These are phyloP conservation scores for Verasper variegatus DNA, from an alignment of 2,113 vertebrate species.

Conservation along the genomic window DNA sequence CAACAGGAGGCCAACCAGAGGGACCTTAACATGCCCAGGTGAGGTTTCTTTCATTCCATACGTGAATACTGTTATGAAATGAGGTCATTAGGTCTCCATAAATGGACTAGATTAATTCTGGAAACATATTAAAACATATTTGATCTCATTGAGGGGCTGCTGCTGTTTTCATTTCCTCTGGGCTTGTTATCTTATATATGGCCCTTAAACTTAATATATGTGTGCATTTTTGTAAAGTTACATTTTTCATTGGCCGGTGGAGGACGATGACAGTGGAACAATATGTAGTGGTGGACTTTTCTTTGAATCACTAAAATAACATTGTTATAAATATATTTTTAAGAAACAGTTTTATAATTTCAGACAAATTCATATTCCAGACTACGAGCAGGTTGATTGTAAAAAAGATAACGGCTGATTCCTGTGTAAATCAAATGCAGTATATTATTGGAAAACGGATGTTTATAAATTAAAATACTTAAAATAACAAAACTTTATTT, in stretches of 20 bases:
- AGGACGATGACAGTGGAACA: no score
- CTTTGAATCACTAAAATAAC: slow-evolving; percentile 6
- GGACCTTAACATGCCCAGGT: slow-evolving; percentile 93
- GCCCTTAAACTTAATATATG: no score
- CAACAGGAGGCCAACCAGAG: slow-evolving; percentile 88
- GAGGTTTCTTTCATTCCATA: slow-evolving; percentile 30
- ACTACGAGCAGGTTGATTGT: background rate
- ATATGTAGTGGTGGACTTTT: no score
- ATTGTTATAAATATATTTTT: background rate
- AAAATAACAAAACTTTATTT: no score
- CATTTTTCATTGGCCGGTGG: no score
- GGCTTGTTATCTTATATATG: slow-evolving; percentile 27
- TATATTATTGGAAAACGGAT: background rate
- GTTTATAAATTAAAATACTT: no score
- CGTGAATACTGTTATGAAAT: slow-evolving; percentile 41
- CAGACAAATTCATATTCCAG: background rate
- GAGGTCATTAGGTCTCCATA: slow-evolving; percentile 52
- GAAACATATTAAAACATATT: slow-evolving; percentile 42
- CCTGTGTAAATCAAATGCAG: background rate
- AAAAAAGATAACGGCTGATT: background rate
- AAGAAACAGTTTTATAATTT: background rate
- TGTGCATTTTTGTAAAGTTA: no score
- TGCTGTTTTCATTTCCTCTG: slow-evolving; percentile 41
- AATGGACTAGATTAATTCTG: slow-evolving; percentile 63
- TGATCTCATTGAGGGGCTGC: slow-evolving; percentile 46